phyloP scores from a whole-genome alignment of 1,140 invertebrate species.

The Drosophila burlai region DNA sequence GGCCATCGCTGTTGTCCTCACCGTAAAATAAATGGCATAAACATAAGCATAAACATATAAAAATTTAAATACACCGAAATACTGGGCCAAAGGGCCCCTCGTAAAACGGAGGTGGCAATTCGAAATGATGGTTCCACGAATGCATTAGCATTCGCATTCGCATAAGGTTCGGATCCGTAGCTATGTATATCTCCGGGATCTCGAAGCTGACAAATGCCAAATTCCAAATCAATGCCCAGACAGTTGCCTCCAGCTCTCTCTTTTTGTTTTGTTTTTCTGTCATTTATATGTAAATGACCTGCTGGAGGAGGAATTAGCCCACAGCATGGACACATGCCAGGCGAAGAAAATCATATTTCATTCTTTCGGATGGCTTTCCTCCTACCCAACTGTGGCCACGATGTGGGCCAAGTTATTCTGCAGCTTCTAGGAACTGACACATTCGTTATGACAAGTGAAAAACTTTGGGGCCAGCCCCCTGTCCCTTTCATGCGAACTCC shows the following conservation, averaged over 20 bases:
- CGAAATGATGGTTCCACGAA: conserved; percentile 42
- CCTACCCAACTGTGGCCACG: conserved; percentile 18
- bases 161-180: conserved; percentile 2
- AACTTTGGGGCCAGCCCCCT: background rate
- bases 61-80: conserved; percentile 57
- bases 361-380: background rate
- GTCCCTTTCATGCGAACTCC: conserved; percentile 23
- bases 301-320: conserved; percentile 43
- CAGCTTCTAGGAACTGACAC: conserved; percentile 10
- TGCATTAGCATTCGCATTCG: conserved; percentile 50
- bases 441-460: conserved; percentile 38
- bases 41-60: conserved; percentile 57
- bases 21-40: conserved; percentile 60
- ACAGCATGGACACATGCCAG: conserved; percentile 43
- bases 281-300: conserved; percentile 79
- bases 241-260: conserved; percentile 11
- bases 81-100: conserved; percentile 20
- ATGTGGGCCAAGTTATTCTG: conserved; percentile 2
- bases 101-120: conserved; percentile 47
- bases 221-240: conserved; percentile 61
- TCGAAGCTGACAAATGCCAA: conserved; percentile 48
- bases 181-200: background rate
- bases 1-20: conserved; percentile 26
- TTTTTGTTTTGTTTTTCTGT: conserved; percentile 39
- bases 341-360: conserved; percentile 67